Percentiles rank a stretch among this genome's conserved stretches.
Conservation (phyloP, 2,113 vertebrate species). For the Tauraco erythrolophus region DNA sequence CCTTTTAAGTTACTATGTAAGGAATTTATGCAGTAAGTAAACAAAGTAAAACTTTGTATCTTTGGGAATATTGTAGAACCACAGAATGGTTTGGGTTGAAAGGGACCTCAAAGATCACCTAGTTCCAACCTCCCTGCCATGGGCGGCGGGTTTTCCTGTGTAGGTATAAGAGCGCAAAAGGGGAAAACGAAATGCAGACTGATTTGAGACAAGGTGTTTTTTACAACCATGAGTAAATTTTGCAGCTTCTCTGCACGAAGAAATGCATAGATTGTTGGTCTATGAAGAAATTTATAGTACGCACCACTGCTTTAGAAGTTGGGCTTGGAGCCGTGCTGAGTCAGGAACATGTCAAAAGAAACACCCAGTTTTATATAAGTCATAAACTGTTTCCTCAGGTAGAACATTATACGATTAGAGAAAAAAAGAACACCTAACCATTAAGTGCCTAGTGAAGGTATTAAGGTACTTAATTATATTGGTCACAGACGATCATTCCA, state of each 20-base stretch:
- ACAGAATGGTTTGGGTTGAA: too few relatives aligned
- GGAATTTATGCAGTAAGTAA: background rate
- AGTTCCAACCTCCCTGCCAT: too few relatives aligned
- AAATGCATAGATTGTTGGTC: background rate
- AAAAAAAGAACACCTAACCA: slow-evolving; percentile 55
- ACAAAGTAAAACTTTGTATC: background rate
- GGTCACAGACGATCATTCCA: slow-evolving; percentile 55
- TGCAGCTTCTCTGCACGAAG: background rate
- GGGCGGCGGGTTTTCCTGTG: background rate
- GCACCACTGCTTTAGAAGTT: slow-evolving; percentile 5
- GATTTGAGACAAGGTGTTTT: background rate
- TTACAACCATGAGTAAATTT: background rate
- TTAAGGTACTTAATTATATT: slow-evolving; percentile 68
- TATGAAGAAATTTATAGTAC: slow-evolving; percentile 22
- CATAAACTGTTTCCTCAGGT: slow-evolving; percentile 72
- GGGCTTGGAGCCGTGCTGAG: slow-evolving; percentile 61
- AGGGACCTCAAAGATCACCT: too few relatives aligned
- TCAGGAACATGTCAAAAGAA: slow-evolving; percentile 67
- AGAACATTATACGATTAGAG: slow-evolving; percentile 67
- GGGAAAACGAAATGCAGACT: background rate
- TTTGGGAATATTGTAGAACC: background rate
- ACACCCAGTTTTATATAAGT: slow-evolving; percentile 73
- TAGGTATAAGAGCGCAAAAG: background rate
- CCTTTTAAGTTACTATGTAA: background rate
- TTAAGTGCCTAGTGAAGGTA: slow-evolving; percentile 65